phyloP scores from a whole-genome alignment of 2,113 vertebrate species.

The Callocephalon fimbriatum region DNA sequence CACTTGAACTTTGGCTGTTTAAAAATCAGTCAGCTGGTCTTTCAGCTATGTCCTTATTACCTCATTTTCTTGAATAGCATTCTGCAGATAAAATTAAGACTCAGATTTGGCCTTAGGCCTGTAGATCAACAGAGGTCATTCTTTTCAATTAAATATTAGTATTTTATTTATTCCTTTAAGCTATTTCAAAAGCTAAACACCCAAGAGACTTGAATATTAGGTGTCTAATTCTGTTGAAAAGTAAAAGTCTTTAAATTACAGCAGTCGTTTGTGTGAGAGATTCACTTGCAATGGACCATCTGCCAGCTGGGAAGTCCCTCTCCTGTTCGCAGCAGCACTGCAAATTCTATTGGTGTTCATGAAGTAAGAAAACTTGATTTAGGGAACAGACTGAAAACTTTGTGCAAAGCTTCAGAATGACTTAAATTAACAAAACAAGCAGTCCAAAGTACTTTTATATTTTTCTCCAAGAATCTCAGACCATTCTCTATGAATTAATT shows the following conservation, averaged over 20 bases:
- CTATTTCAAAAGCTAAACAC: background rate
- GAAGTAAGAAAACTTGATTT: background rate
- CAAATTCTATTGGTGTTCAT: background rate
- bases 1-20: background rate
- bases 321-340: background rate
- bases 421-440: background rate
- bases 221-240: background rate
- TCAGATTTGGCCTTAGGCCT: background rate
- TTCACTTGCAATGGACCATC: background rate
- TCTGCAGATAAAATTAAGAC: background rate
- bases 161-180: background rate
- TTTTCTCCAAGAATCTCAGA: background rate
- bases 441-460: background rate
- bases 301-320: background rate
- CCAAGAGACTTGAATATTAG: background rate
- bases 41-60: background rate
- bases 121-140: background rate
- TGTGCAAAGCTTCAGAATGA: background rate
- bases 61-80: background rate
- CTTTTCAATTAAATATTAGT: background rate
- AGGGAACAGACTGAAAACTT: background rate
- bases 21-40: background rate
- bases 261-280: background rate
- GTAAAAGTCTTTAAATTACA: background rate
- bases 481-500: background rate